Percentiles rank a stretch among this genome's conserved stretches.
phyloP scores from a whole-genome alignment of 2,888 invertebrate genomes.

The Argyresthia albistria region DNA sequence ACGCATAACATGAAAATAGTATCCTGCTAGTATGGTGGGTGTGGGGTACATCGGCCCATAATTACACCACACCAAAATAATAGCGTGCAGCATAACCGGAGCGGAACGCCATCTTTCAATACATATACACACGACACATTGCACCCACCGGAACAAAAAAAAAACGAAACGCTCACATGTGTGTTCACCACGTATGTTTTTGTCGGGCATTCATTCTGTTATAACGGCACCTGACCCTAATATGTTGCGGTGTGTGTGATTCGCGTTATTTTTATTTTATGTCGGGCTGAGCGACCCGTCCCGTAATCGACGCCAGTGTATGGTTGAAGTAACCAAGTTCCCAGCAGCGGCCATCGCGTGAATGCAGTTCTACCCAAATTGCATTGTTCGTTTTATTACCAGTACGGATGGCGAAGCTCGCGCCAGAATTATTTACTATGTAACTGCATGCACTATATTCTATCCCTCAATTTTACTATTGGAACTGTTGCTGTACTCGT shows the following conservation, averaged over 20 bases:
- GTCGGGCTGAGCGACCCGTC: constrained; percentile 16
- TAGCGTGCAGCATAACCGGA: background rate
- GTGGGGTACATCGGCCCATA: too few species aligned
- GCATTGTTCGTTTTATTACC: constrained; percentile 67
- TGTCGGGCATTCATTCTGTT: constrained; percentile 16
- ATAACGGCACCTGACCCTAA: constrained; percentile 21
- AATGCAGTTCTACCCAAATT: constrained; percentile 62
- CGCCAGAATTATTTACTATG: constrained; percentile 66
- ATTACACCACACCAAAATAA: too few species aligned
- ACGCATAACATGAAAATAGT: too few species aligned
- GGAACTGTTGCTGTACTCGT: background rate
- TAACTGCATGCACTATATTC: constrained; percentile 62
- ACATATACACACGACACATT: background rate
- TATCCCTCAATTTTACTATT: constrained; percentile 46
- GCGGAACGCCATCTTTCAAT: constrained; percentile 1
- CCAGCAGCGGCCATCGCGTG: constrained; percentile 46
- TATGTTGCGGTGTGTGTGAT: constrained; percentile 23
- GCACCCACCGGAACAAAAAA: background rate
- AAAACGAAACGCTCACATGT: constrained; percentile 10
- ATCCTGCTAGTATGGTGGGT: too few species aligned
- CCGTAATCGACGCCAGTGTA: constrained; percentile 31
- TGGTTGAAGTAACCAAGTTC: constrained; percentile 33
- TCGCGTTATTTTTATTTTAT: constrained; percentile 28
- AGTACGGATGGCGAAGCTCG: constrained; percentile 55
- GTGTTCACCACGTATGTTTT: constrained; percentile 13